A percentile compares a stretch with the other conserved stretches of the same genome.
These are phyloP conservation scores for Lerema accius DNA, from an alignment of 1,140 invertebrate genomes.

Conservation along the genomic window DNA sequence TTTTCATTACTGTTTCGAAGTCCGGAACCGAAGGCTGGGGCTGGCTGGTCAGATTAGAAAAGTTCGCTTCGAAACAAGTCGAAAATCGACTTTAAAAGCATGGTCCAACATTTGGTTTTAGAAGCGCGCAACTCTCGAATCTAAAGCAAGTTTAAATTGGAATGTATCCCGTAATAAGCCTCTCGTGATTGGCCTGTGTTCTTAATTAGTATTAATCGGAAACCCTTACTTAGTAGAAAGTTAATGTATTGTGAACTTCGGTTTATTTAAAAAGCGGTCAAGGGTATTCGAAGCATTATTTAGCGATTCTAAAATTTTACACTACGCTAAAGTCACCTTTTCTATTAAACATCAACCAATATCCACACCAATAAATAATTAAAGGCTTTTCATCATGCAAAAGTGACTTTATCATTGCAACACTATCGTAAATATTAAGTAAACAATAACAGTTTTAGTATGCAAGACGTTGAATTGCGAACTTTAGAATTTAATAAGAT, in stretches of 20 bases:
- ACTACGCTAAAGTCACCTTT: too few relatives aligned
- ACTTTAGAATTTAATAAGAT: too few relatives aligned
- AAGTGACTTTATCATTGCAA: too few relatives aligned
- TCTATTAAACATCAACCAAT: too few relatives aligned
- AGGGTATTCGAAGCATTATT: background rate
- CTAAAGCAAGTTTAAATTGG: constrained; percentile 82
- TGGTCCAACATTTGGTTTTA: constrained; percentile 79
- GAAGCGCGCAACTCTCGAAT: constrained; percentile 63
- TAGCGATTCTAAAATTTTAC: background rate
- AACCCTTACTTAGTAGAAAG: constrained; percentile 60
- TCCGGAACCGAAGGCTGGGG: constrained; percentile 67
- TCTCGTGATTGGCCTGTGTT: constrained; percentile 79
- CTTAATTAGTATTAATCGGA: constrained; percentile 81
- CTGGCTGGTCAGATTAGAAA: constrained; percentile 78
- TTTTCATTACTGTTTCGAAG: constrained; percentile 80
- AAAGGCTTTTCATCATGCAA: too few relatives aligned
- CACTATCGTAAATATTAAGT: too few relatives aligned
- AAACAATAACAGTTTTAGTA: too few relatives aligned
- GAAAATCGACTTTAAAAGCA: constrained; percentile 81
- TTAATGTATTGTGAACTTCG: constrained; percentile 55
- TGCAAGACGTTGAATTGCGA: too few relatives aligned
- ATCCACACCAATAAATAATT: too few relatives aligned
- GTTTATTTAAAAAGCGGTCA: constrained; percentile 38
- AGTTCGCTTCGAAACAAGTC: constrained; percentile 72
- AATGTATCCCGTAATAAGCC: constrained; percentile 81